phyloP scores from a whole-genome alignment of 2,113 vertebrate species.

The Mustela lutreola region DNA sequence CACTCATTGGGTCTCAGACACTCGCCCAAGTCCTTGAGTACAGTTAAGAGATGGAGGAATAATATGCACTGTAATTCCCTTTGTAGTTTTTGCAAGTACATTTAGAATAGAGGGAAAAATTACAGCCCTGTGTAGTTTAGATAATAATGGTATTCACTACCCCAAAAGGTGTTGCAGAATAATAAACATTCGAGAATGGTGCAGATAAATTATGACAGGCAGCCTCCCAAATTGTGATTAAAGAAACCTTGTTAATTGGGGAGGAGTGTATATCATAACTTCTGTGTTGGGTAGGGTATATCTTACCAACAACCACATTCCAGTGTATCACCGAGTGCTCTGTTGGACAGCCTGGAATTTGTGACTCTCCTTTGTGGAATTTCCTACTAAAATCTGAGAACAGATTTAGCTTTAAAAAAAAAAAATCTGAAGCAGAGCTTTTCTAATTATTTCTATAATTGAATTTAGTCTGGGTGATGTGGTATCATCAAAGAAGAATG shows the following conservation, averaged over 20 bases:
- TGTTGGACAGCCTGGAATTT: slow-evolving; percentile 51
- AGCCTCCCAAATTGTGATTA: neutral
- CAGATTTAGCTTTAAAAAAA: neutral
- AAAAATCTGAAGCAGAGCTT: neutral
- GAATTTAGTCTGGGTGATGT: slow-evolving; percentile 51
- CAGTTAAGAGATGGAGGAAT: neutral
- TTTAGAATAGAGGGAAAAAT: neutral
- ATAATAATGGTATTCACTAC: neutral
- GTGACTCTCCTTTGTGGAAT: slow-evolving; percentile 58
- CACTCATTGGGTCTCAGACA: neutral
- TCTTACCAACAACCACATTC: slow-evolving; percentile 15
- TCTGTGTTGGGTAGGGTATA: neutral
- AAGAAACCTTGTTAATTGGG: neutral
- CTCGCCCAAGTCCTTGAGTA: neutral
- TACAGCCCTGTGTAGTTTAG: neutral
- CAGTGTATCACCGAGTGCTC: neutral
- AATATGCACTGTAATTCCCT: neutral
- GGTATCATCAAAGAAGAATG: slow-evolving; percentile 57
- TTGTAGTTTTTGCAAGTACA: neutral
- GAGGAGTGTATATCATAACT: neutral
- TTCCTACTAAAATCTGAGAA: slow-evolving; percentile 65
- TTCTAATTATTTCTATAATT: slow-evolving; percentile 57
- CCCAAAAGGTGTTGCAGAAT: neutral
- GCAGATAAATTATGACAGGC: neutral
- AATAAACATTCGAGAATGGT: neutral